A percentile compares a stretch with the other conserved stretches of the same genome.
Evolutionary conservation across 2,113 vertebrate genomes (phyloP).

Genomic region (Puntigrus tetrazona): DNA sequence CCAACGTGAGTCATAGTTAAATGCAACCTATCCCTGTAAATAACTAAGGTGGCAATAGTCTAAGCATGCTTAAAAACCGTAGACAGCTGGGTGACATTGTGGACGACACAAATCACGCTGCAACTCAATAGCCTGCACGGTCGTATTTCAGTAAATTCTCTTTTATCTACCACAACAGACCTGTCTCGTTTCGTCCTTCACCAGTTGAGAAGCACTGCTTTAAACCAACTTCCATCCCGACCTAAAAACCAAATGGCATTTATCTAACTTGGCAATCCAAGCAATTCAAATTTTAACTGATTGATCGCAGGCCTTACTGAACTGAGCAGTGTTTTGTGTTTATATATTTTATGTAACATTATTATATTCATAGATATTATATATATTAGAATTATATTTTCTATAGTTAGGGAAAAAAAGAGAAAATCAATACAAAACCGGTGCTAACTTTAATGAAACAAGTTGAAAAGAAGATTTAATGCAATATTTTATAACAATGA

Average conservation of each 20-base stretch:
- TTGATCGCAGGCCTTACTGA: no score
- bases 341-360: no score
- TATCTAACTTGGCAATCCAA: not conserved
- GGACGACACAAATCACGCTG: not conserved
- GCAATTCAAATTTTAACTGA: no score
- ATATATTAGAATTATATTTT: no score
- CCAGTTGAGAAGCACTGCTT: not conserved
- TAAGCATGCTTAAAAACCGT: not conserved
- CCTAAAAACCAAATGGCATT: not conserved
- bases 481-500: no score
- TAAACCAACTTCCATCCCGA: not conserved
- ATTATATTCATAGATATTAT: no score
- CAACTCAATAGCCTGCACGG: not conserved
- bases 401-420: no score
- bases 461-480: no score
- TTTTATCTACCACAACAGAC: not conserved
- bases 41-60: not conserved
- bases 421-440: no score
- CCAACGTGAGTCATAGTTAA: not conserved
- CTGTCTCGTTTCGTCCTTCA: not conserved
- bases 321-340: no score
- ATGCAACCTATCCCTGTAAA: not conserved
- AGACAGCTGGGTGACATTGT: not conserved
- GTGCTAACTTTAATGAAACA: no score
- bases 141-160: not conserved